Conservation (phyloP, 1,140 invertebrate genomes). For the Oreohelix idahoensis region DNA sequence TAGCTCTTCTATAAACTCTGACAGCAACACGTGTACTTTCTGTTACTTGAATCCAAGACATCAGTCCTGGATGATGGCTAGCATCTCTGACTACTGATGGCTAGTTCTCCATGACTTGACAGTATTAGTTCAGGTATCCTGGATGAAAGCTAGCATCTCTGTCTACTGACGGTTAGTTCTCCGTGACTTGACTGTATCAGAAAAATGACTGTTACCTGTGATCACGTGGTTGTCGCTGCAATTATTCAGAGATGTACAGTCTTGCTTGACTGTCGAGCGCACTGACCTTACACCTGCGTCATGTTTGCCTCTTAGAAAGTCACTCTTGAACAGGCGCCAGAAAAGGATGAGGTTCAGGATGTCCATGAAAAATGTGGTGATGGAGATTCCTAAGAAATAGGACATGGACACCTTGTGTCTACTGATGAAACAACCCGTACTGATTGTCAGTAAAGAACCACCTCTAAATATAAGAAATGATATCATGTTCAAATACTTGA, state of each 20-base stretch:
- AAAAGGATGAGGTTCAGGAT: constrained; percentile 64
- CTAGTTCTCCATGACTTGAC: too few species aligned
- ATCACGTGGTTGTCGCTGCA: not conserved
- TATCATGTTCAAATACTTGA: constrained; percentile 58
- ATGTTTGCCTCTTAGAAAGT: constrained; percentile 51
- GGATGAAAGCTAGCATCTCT: too few species aligned
- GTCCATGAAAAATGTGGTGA: constrained; percentile 62
- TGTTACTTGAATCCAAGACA: too few species aligned
- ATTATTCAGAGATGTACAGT: not conserved
- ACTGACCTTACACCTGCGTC: not conserved
- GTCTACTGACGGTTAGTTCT: not conserved
- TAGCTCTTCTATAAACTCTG: too few species aligned
- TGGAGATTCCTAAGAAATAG: constrained; percentile 51
- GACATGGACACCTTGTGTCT: constrained; percentile 45
- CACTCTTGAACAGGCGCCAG: constrained; percentile 64
- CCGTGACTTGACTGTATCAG: not conserved
- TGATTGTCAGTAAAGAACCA: constrained; percentile 50
- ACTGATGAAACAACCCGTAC: constrained; percentile 51
- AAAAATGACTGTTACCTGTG: not conserved
- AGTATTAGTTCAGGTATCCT: too few species aligned
- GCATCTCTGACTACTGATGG: too few species aligned
- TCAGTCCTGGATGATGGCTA: too few species aligned
- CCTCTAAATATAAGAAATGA: constrained; percentile 62
- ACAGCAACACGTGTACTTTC: too few species aligned
- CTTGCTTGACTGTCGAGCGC: not conserved